Conservation (phyloP, 2,113 vertebrate species). For the Tragulus kanchil region DNA sequence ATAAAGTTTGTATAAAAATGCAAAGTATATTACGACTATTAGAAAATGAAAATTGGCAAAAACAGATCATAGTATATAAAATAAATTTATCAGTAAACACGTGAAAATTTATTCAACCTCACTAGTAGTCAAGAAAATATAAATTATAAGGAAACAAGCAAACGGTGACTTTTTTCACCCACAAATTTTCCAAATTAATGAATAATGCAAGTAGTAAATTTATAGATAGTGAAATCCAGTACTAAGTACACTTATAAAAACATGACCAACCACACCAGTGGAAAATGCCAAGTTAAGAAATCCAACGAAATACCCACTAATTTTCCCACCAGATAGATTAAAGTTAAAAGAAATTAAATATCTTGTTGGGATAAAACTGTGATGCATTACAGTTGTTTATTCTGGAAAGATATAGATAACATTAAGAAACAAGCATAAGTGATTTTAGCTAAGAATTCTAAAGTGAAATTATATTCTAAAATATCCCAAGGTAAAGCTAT, state of each 20-base stretch:
- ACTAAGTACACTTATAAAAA: background rate
- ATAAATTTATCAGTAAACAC: background rate
- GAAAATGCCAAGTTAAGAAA: background rate
- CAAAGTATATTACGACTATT: background rate
- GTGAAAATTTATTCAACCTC: background rate
- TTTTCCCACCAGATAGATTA: background rate
- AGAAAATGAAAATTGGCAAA: background rate
- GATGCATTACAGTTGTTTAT: background rate
- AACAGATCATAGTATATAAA: background rate
- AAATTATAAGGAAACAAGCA: background rate
- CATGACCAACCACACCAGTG: background rate
- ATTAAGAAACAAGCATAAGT: background rate
- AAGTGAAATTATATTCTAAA: background rate
- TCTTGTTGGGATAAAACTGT: background rate
- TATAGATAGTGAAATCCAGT: background rate
- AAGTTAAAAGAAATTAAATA: background rate
- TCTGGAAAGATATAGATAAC: background rate
- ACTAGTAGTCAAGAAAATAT: background rate
- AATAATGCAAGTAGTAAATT: background rate
- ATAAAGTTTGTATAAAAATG: background rate
- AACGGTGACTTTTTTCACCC: background rate
- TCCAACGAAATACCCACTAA: background rate
- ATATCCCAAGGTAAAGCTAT: background rate
- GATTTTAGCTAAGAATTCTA: background rate
- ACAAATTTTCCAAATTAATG: background rate